Evolutionary conservation across 2,113 vertebrate genomes (phyloP).

Genomic region (Glaucomys volans): DNA sequence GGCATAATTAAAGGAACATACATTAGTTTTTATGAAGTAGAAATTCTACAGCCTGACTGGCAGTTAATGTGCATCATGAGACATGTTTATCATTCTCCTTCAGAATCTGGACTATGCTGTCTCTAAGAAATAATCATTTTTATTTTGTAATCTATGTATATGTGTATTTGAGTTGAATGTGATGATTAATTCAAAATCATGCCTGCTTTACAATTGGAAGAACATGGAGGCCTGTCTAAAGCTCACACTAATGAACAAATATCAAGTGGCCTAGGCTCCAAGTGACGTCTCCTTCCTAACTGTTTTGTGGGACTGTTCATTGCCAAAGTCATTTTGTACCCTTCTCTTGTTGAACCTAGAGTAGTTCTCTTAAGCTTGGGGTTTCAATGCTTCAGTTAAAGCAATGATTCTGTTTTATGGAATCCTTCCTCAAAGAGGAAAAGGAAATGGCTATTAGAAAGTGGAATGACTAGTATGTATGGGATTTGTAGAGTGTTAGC

Average conservation of each 20-base stretch:
- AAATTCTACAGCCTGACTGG: neutral
- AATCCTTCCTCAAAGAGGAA: neutral
- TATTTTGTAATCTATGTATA: neutral
- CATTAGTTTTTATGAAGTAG: neutral
- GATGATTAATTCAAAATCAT: neutral
- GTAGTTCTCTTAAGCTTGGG: neutral
- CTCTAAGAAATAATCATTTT: slow-evolving; percentile 5
- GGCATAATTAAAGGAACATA: neutral
- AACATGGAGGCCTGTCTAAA: neutral
- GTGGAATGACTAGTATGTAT: neutral
- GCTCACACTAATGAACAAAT: neutral
- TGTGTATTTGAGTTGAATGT: neutral
- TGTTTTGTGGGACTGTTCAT: neutral
- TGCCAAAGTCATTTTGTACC: neutral
- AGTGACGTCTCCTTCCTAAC: neutral
- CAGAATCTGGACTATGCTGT: neutral
- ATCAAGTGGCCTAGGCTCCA: neutral
- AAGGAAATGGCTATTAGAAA: neutral
- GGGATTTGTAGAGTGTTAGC: neutral
- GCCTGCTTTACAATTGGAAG: neutral
- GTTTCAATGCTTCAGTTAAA: neutral
- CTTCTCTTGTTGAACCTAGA: neutral
- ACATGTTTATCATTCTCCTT: neutral
- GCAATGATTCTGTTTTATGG: neutral
- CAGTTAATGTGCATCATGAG: neutral